Evolutionary conservation across 1,140 invertebrate genomes (phyloP).

Genomic region (Heliconius hewitsoni): DNA sequence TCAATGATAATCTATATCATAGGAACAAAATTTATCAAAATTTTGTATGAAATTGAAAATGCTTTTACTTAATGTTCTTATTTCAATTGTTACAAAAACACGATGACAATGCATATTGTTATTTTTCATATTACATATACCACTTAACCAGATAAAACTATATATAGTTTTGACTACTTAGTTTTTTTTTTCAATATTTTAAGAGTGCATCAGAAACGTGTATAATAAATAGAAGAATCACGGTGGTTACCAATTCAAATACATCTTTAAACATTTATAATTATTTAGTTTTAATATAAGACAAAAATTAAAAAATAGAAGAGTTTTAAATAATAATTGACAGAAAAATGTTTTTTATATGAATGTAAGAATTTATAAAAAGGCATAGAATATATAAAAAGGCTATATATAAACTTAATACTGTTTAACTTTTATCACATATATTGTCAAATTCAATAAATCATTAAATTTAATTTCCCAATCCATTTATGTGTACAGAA

Average conservation of each 20-base stretch:
- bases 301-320: no score
- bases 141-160: background rate
- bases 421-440: conserved; percentile 13
- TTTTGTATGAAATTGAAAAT: no score
- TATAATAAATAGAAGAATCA: background rate
- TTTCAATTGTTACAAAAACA: no score
- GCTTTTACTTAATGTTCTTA: no score
- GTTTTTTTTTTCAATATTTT: background rate
- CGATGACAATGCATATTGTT: no score
- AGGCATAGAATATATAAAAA: background rate
- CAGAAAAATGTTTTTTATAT: no score
- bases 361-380: background rate
- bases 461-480: no score
- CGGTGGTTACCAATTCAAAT: background rate
- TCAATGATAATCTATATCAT: no score
- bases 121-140: background rate
- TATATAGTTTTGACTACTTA: background rate
- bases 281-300: background rate
- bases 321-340: no score
- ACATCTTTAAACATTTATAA: background rate
- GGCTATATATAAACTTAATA: conserved; percentile 16
- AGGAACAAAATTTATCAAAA: no score
- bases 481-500: no score
- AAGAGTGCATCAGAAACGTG: background rate
- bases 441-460: background rate